Conservation (phyloP, 1,140 invertebrate genomes). For the Ectropis grisescens region DNA sequence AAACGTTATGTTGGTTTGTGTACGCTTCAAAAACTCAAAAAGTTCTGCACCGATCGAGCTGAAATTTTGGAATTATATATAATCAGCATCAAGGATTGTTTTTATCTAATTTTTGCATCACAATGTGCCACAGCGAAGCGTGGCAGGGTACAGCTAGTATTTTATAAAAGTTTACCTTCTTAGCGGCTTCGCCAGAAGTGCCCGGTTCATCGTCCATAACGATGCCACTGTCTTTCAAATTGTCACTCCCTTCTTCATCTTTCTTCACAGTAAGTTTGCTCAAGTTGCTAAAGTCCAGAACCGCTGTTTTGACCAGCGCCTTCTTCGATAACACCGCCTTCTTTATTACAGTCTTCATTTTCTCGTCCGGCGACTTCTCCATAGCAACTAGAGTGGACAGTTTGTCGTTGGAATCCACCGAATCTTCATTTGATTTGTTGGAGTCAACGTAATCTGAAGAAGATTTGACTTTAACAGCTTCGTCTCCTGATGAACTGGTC, state of each 20-base stretch:
- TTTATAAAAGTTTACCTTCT: conserved; percentile 60
- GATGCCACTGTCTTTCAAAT: conserved; percentile 52
- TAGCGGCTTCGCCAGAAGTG: conserved; percentile 31
- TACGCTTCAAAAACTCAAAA: no score
- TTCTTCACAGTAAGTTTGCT: conserved; percentile 36
- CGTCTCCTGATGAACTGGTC: conserved; percentile 83
- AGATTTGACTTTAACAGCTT: conserved; percentile 79
- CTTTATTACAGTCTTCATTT: conserved; percentile 61
- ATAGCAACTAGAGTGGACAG: conserved; percentile 53
- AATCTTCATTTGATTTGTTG: conserved; percentile 58
- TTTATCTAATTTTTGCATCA: no score
- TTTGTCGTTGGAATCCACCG: conserved; percentile 50
- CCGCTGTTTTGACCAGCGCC: conserved; percentile 45
- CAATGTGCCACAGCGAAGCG: no score
- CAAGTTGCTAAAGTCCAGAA: conserved; percentile 54
- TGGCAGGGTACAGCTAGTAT: no score
- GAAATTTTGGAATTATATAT: no score
- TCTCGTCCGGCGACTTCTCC: conserved; percentile 54
- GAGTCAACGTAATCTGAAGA: conserved; percentile 53
- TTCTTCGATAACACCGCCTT: conserved; percentile 54
- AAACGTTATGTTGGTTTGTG: no score
- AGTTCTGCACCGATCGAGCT: no score
- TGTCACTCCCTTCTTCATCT: conserved; percentile 43
- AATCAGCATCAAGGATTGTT: no score
- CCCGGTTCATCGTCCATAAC: conserved; percentile 48